phyloP scores from a whole-genome alignment of 2,797 vertebrate genomes.

The Toxotes lorentzi region DNA sequence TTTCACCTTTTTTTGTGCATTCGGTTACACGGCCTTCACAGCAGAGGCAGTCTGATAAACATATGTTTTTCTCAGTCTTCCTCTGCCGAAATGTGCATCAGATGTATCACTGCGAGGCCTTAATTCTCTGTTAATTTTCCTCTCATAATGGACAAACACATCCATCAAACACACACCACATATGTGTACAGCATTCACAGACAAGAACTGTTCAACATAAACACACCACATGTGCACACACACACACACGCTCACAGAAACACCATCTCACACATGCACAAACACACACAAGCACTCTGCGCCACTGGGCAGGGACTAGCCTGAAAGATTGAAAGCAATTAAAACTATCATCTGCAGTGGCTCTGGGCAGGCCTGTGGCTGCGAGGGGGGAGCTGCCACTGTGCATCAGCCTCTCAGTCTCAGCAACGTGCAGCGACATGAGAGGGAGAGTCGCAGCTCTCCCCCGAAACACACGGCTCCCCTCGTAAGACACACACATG shows the following conservation, averaged over 20 bases:
- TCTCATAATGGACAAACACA: conserved; percentile 71
- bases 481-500: conserved; percentile 32
- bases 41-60: conserved; percentile 47
- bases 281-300: conserved; percentile 75
- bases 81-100: conserved; percentile 49
- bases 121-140: conserved; percentile 71
- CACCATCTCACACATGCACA: conserved; percentile 27
- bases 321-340: conserved; percentile 99
- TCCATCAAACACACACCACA: conserved; percentile 77
- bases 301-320: conserved; percentile 89
- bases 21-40: background rate
- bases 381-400: conserved; percentile 94
- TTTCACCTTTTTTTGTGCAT: conserved; percentile 11
- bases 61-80: conserved; percentile 44
- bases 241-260: conserved; percentile 33
- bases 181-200: conserved; percentile 67
- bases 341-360: conserved; percentile 98
- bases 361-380: conserved; percentile 94
- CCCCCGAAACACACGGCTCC: conserved; percentile 57
- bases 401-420: conserved; percentile 89
- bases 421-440: conserved; percentile 79
- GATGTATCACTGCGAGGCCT: conserved; percentile 75
- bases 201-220: conserved; percentile 56
- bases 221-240: conserved; percentile 42
- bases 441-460: conserved; percentile 72